These are phyloP conservation scores for Laticauda laticaudata DNA, from an alignment of 2,113 vertebrate species.

Conservation along the genomic window DNA sequence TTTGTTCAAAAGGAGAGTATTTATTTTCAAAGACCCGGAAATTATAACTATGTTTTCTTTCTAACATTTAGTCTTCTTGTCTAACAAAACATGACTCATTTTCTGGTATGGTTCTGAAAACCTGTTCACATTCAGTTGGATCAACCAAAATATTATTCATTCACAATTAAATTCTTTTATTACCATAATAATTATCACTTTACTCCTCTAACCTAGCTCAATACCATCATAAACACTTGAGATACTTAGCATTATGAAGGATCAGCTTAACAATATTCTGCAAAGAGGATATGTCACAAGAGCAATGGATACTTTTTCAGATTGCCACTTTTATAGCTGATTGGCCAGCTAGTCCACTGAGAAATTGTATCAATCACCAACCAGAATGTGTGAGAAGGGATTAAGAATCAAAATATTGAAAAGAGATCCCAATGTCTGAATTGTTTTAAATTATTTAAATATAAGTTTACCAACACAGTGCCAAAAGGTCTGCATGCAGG, in stretches of 20 bases:
- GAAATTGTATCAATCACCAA: not conserved
- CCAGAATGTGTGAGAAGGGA: not conserved
- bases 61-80: not conserved
- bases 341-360: not conserved
- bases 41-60: not conserved
- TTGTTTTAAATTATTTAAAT: not conserved
- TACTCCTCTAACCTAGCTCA: not conserved
- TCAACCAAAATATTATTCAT: not conserved
- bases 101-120: not conserved
- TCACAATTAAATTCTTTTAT: not conserved
- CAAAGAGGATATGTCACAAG: not conserved
- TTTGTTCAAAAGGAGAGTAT: slow-evolving; percentile 39
- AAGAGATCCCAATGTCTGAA: not conserved
- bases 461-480: not conserved
- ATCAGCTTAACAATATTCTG: too few relatives aligned
- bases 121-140: not conserved
- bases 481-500: not conserved
- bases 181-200: not conserved
- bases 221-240: not conserved
- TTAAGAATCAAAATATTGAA: not conserved
- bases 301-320: not conserved
- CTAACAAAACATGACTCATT: not conserved
- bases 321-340: not conserved
- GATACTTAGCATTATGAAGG: not conserved
- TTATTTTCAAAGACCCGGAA: slow-evolving; percentile 19